Evolutionary conservation across 2,113 vertebrate species (phyloP).

Genomic region (human): DNA sequence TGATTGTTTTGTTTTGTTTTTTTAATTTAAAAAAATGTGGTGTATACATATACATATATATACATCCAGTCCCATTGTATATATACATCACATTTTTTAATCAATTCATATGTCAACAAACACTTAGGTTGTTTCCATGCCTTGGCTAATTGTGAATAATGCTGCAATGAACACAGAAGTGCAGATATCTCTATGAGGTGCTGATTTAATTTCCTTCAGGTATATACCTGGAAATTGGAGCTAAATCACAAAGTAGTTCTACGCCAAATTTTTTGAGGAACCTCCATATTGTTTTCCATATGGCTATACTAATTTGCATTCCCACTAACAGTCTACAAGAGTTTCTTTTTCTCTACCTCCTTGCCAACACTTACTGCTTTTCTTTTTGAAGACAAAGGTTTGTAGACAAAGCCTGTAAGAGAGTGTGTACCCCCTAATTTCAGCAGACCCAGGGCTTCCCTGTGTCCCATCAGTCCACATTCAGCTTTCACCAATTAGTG

Average conservation of each 20-base stretch:
- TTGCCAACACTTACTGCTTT: background rate
- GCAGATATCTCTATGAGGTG: background rate
- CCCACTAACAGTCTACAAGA: background rate
- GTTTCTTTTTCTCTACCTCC: background rate
- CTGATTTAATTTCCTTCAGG: background rate
- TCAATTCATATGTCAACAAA: background rate
- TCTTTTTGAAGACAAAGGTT: background rate
- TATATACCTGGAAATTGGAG: background rate
- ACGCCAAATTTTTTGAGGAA: background rate
- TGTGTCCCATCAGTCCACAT: rapidly evolving
- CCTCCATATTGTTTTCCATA: background rate
- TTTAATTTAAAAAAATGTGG: too few species aligned
- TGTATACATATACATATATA: too few species aligned
- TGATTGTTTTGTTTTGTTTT: too few species aligned
- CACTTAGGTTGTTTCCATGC: background rate
- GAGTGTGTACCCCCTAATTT: too few species aligned
- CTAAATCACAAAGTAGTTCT: background rate
- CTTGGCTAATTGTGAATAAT: background rate
- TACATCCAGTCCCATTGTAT: background rate
- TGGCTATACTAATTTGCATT: background rate
- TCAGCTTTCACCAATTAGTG: too few species aligned
- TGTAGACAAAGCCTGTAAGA: background rate
- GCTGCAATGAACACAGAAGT: background rate
- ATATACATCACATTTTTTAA: background rate
- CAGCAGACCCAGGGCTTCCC: background rate